Conservation (phyloP, 2,888 invertebrate species). For the Tetheella fluctuosa region DNA sequence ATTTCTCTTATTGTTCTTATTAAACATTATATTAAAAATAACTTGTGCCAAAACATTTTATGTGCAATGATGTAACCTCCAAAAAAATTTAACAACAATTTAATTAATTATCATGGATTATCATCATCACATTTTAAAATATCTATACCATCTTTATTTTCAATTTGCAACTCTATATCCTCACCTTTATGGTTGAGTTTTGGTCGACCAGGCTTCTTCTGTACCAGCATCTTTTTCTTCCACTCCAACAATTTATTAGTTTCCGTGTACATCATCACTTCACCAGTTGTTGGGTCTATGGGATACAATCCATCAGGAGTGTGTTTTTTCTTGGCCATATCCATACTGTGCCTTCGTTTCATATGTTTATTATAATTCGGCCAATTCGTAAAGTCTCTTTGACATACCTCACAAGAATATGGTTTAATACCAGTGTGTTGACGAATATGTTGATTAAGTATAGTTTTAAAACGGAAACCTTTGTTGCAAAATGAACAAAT, state of each 20-base stretch:
- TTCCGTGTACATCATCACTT: slow-evolving; percentile 46
- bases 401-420: slow-evolving; percentile 87
- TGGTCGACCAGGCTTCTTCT: slow-evolving; percentile 37
- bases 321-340: slow-evolving; percentile 59
- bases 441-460: slow-evolving; percentile 86
- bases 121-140: background rate
- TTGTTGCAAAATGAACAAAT: slow-evolving; percentile 88
- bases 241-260: slow-evolving; percentile 55
- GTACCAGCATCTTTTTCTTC: slow-evolving; percentile 53
- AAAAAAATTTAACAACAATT: background rate
- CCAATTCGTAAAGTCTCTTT: slow-evolving; percentile 88
- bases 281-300: slow-evolving; percentile 55
- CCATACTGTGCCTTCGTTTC: slow-evolving; percentile 87
- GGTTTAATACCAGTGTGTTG: slow-evolving; percentile 88
- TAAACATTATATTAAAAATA: too few relatives aligned
- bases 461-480: slow-evolving; percentile 87
- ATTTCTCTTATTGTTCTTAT: too few relatives aligned
- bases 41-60: too few relatives aligned
- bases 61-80: background rate
- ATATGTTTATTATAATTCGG: slow-evolving; percentile 91
- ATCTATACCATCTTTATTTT: background rate
- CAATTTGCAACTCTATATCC: slow-evolving; percentile 6
- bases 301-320: slow-evolving; percentile 69
- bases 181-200: slow-evolving; percentile 15
- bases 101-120: background rate